Percentiles rank a stretch among this genome's conserved stretches.
These are phyloP conservation scores for Danio jaintianensis DNA, from an alignment of 2,797 vertebrate genomes.

Conservation along the genomic window DNA sequence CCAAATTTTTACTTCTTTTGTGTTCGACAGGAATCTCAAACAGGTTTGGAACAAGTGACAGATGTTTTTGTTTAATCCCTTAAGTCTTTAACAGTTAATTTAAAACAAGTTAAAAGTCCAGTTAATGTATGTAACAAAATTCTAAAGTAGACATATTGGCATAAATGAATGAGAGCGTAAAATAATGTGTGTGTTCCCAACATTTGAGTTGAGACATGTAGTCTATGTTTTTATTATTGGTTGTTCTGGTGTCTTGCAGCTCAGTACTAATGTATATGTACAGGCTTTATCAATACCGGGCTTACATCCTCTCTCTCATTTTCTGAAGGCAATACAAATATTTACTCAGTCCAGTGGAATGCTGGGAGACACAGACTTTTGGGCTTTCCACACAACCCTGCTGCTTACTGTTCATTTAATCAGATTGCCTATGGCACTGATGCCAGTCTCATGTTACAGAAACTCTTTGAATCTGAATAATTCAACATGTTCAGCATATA, in stretches of 20 bases:
- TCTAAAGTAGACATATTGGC: no score
- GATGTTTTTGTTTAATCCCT: no score
- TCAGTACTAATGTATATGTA: conserved; percentile 44
- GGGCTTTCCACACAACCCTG: conserved; percentile 7
- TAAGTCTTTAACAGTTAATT: no score
- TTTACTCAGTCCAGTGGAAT: conserved; percentile 47
- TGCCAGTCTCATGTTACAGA: background rate
- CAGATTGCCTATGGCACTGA: conserved; percentile 2
- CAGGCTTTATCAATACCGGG: conserved; percentile 40
- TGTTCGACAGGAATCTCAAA: no score
- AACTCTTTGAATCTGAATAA: background rate
- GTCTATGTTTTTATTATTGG: no score
- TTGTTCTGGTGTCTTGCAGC: conserved; percentile 12
- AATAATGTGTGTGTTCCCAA: no score
- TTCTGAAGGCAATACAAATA: conserved; percentile 58
- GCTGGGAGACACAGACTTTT: conserved; percentile 4
- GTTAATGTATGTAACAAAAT: no score
- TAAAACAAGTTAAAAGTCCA: no score
- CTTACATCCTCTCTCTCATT: conserved; percentile 56
- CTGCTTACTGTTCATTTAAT: conserved; percentile 20
- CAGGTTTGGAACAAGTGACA: no score
- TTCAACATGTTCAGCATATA: background rate
- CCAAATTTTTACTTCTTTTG: no score
- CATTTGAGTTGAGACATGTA: no score
- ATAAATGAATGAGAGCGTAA: no score